Base-by-base conservation (phyloP, 2,888 invertebrate species). In the Eupeodes latifasciatus region DNA sequence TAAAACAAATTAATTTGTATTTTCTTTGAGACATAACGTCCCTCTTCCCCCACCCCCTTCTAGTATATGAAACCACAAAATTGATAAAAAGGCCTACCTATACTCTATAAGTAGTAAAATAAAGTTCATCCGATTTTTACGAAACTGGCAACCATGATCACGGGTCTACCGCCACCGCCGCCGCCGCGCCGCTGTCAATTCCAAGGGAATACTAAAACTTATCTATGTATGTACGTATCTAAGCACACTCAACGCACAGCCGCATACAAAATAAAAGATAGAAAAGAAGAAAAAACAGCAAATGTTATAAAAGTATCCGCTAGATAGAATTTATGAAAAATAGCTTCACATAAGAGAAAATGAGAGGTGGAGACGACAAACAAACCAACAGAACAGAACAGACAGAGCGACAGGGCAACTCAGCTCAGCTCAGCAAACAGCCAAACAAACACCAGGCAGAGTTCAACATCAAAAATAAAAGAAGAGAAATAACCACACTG, bases 261-360 rank as follows among this genome's bases (percentile, higher is more conserved):
- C 44, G 36, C 57, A 79, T 57, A 51, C 51, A 76, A 64, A 74
- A 83, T 27, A 27, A 2, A 27, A 27, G 27, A 27, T 27, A 27
- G 27, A 85, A 66, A 7, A n/a, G 72, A 64, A 77, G 82, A 78
- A 69, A 34, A n/a, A 7, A 40, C 40, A 5, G 5, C 40, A 40
- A 40, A 40, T 40, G 34, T 36, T 55, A 71, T 55, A 71, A 71
- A 53, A 71, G 69, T 71, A 71, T 71, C 71, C 55, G 55, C 71
- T 71, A 71, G 71, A 71, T 71, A 71, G 71, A 71, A 71, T 71
- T 66, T 66, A 84, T 84, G 74, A 88, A 81, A 85, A 85, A 85
- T 77, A 81, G 80, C 80, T 77, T 77, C 77, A 81, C 64, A 64
- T 14, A 12, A 47, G 3, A 27, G 27, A 27, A 44, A 12, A 1